These are phyloP conservation scores for Dolichotis patagonum DNA, from an alignment of 2,113 vertebrate species.

Conservation along the genomic window DNA sequence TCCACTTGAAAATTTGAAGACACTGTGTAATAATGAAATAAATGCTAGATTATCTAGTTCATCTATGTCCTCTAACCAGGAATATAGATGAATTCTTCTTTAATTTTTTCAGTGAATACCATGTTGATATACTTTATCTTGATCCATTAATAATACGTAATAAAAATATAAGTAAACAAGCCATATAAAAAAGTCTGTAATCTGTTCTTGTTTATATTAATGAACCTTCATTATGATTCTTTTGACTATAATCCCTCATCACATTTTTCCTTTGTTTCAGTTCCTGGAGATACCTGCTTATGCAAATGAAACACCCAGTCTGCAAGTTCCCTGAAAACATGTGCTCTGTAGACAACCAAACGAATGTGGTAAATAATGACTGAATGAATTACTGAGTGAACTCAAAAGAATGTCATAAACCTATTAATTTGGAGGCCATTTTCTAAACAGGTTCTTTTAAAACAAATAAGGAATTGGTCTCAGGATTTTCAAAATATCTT, in stretches of 20 bases:
- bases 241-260: not conserved
- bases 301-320: not conserved
- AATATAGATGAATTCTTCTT: not conserved
- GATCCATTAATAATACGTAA: not conserved
- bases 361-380: not conserved
- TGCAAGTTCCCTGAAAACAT: not conserved
- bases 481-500: not conserved
- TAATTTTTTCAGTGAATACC: not conserved
- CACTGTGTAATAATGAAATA: not conserved
- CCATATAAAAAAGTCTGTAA: not conserved
- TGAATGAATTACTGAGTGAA: not conserved
- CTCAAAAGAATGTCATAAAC: not conserved
- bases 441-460: not conserved
- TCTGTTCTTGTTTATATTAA: not conserved
- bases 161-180: not conserved
- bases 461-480: not conserved
- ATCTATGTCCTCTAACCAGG: not conserved
- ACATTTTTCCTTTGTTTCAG: not conserved
- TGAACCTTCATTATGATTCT: not conserved
- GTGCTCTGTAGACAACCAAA: not conserved
- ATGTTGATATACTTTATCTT: not conserved
- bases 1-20: not conserved
- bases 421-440: conserved; percentile 14
- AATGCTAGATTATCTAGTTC: not conserved
- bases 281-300: not conserved